These are phyloP conservation scores for human DNA, from an alignment of 2,113 vertebrate species.

Conservation along the genomic window GRCh38 chr6:90007501-90008000, in stretches of 20 bases:
- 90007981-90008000: background rate
- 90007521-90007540: background rate
- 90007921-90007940: background rate
- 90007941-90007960: background rate
- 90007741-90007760: background rate
- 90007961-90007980: background rate
- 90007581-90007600: background rate
- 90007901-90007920: background rate
- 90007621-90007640: background rate
- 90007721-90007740: accelerated
- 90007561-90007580: background rate
- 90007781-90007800: background rate
- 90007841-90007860: background rate
- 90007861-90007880: background rate
- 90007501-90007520: background rate
- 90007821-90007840: too few relatives aligned
- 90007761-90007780: background rate
- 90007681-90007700: background rate
- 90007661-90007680: background rate
- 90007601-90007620: background rate
- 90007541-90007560: background rate
- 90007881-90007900: background rate
- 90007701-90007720: background rate
- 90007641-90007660: background rate
- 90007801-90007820: too few relatives aligned